Evolutionary conservation across 2,797 vertebrate genomes (phyloP).

Genomic region (Cephalopachus bancanus): DNA sequence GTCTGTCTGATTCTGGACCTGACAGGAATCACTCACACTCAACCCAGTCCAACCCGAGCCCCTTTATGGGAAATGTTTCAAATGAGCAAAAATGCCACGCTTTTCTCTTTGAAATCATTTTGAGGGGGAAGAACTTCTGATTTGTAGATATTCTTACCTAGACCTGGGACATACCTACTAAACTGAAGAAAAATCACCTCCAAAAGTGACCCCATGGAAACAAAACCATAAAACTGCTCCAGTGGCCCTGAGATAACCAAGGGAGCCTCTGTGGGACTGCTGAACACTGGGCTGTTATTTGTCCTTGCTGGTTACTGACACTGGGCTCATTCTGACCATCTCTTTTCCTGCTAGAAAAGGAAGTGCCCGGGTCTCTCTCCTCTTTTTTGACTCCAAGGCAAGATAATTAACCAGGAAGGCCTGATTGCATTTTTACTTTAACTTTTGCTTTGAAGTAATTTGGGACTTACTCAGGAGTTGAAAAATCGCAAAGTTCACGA

Average conservation of each 20-base stretch:
- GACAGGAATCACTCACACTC: not conserved
- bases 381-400: not conserved
- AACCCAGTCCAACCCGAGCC: not conserved
- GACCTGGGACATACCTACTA: not conserved
- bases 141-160: not conserved
- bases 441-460: not conserved
- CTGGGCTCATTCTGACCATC: not conserved
- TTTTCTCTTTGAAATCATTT: slow-evolving; percentile 29
- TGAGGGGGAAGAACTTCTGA: not conserved
- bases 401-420: not conserved
- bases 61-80: not conserved
- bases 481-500: not conserved
- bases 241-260: not conserved
- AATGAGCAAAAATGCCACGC: not conserved
- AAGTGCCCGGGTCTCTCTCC: not conserved
- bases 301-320: not conserved
- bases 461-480: not conserved
- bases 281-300: fast-evolving
- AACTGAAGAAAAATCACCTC: not conserved
- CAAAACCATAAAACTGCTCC: fast-evolving
- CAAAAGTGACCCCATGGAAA: not conserved
- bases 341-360: not conserved
- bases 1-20: not conserved
- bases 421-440: not conserved
- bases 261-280: not conserved